A percentile compares a stretch with the other conserved stretches of the same genome.
Conservation (phyloP, 2,888 invertebrate genomes). For the Cynaeus angustus region DNA sequence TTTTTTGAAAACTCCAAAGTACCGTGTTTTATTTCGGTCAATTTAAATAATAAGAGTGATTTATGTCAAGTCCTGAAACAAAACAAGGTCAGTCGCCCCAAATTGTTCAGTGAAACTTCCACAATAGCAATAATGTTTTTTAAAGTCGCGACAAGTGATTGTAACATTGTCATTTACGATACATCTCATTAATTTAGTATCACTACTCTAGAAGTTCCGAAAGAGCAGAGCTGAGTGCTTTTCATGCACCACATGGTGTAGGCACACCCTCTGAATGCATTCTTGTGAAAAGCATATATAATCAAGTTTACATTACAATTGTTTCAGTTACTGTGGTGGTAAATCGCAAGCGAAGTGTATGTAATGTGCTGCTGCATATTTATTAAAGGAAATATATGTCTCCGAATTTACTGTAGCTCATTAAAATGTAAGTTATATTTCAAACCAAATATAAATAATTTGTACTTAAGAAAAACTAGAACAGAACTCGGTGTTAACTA, state of each 20-base stretch:
- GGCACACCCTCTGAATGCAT: conserved; percentile 48
- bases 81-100: conserved; percentile 13
- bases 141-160: conserved; percentile 16
- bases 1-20: background rate
- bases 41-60: background rate
- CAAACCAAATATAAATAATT: background rate
- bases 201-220: conserved; percentile 54
- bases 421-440: conserved; percentile 33
- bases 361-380: conserved; percentile 36
- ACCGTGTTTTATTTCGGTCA: background rate
- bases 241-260: conserved; percentile 61
- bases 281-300: conserved; percentile 47
- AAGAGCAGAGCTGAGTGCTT: conserved; percentile 55
- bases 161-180: conserved; percentile 39
- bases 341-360: conserved; percentile 36
- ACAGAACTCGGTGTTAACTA: background rate
- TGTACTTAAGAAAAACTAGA: background rate
- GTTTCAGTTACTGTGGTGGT: conserved; percentile 32
- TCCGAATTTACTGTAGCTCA: conserved; percentile 16
- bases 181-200: conserved; percentile 45
- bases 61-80: conserved; percentile 1
- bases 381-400: conserved; percentile 23
- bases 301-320: conserved; percentile 38
- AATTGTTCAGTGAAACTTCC: conserved; percentile 31
- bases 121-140: conserved; percentile 32